Base-by-base conservation (phyloP, 2,888 invertebrate genomes). In the Lithophane leautieri region DNA sequence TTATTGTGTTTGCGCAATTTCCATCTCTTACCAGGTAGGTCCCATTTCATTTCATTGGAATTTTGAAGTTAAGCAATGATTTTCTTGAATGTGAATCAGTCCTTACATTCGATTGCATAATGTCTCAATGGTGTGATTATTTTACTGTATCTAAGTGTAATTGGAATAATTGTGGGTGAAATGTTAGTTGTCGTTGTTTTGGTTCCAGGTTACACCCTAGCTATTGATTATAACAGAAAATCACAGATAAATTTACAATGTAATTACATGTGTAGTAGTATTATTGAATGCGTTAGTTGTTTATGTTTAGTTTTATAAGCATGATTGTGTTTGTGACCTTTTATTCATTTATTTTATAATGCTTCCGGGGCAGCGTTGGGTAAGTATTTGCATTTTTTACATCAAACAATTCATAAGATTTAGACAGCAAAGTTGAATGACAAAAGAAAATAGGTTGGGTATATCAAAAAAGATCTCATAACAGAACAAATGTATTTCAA, bases 211-310 rank as follows among this genome's bases (percentile, higher is more conserved):
- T 96, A 95, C 94, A 95, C 95, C 96, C 94, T 94, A 94, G 93
- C 89, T 92, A 91, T 92, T 90, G 86, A 90, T 90, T 86, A 78
- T 82, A 86, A 83, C 79, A 83, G 81, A 88, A 91, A 92, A 93
- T 92, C 95, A 96, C 96, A 96, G 96, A 96, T 96, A 96, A 96
- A 96, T 96, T 96, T 96, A 96, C 96, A 94, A 89, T 88, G 89
- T 89, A 90, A 89, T 89, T 50, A 87, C 86, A 88, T 84, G 90
- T 92, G 91, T 92, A 90, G 91, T 92, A 90, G 92, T 91, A 88
- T 89, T 92, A 89, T 86, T 93, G 94, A 93, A 94, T 94, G 95
- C 93, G 92, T 92, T 93, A 91, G 91, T 86, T 90, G 88, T 93
- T 92, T 92, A 90, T 93, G 90, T 94, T 93, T 93, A 93, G 88